These are phyloP conservation scores for Camponotus vicinus DNA, from an alignment of 1,140 invertebrate species.

Conservation along the genomic window DNA sequence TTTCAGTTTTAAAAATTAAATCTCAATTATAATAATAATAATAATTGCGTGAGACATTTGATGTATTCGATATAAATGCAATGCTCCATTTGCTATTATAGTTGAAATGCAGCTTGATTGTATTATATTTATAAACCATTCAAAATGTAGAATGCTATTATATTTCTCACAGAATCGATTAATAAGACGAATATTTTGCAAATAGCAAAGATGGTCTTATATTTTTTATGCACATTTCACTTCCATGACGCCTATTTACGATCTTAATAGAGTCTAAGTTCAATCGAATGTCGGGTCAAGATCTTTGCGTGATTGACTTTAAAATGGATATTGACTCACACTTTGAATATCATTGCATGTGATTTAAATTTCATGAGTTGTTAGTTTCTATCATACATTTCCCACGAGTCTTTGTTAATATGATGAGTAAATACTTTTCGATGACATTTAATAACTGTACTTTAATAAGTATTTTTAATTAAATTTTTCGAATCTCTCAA, in stretches of 20 bases:
- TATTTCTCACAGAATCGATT: neutral
- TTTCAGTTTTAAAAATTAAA: neutral
- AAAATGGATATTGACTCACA: neutral
- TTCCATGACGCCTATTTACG: neutral
- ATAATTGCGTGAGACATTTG: neutral
- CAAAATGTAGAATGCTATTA: neutral
- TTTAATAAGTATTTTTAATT: neutral
- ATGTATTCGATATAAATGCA: neutral
- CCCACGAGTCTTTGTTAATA: neutral
- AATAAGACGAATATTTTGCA: neutral
- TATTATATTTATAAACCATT: neutral
- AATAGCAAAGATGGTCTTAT: neutral
- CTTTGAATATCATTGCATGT: neutral
- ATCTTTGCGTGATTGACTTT: constrained; percentile 26
- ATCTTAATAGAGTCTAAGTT: neutral
- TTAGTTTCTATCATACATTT: neutral
- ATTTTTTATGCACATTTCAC: constrained; percentile 9
- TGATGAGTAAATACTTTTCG: neutral
- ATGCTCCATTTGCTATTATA: neutral
- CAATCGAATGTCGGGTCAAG: constrained; percentile 35
- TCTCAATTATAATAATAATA: neutral
- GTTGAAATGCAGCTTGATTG: neutral
- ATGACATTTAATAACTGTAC: neutral
- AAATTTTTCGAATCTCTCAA: neutral
- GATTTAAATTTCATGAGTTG: constrained; percentile 27